phyloP scores from a whole-genome alignment of 1,140 invertebrate species.

The Cyclargus thomasi region DNA sequence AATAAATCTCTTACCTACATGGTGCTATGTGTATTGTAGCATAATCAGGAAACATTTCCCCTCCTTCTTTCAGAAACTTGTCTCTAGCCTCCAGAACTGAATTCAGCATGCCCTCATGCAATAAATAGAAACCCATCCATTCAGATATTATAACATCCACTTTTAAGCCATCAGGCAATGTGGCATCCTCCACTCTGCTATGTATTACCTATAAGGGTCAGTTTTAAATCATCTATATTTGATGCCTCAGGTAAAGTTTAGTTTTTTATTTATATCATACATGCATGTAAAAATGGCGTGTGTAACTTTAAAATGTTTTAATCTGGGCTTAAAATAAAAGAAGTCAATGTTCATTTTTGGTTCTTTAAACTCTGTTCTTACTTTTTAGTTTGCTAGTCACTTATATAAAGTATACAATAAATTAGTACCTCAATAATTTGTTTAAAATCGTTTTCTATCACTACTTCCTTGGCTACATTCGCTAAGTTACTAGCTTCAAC shows the following conservation, averaged over 20 bases:
- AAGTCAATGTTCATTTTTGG: too few relatives aligned
- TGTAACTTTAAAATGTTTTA: too few relatives aligned
- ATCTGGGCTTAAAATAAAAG: too few relatives aligned
- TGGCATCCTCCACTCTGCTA: constrained; percentile 83
- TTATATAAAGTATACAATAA: too few relatives aligned
- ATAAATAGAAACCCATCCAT: constrained; percentile 99
- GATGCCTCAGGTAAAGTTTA: too few relatives aligned
- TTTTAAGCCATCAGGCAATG: constrained; percentile 86
- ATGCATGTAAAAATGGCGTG: too few relatives aligned
- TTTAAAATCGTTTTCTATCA: constrained; percentile 82
- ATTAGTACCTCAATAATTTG: constrained; percentile 74
- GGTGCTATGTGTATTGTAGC: constrained; percentile 80
- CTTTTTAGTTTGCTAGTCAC: too few relatives aligned
- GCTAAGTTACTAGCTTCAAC: constrained; percentile 94
- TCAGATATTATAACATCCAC: constrained; percentile 98
- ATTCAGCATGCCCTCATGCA: constrained; percentile 99
- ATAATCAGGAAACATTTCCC: constrained; percentile 80
- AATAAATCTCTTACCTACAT: constrained; percentile 74
- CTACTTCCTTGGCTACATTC: constrained; percentile 89
- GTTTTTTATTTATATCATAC: too few relatives aligned
- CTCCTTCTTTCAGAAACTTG: constrained; percentile 89
- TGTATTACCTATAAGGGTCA: constrained; percentile 76
- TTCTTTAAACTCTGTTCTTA: too few relatives aligned
- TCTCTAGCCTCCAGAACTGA: constrained; percentile 93
- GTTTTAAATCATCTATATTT: too few relatives aligned